Conservation (phyloP, 2,113 vertebrate species). For the Hemicordylus capensis region DNA sequence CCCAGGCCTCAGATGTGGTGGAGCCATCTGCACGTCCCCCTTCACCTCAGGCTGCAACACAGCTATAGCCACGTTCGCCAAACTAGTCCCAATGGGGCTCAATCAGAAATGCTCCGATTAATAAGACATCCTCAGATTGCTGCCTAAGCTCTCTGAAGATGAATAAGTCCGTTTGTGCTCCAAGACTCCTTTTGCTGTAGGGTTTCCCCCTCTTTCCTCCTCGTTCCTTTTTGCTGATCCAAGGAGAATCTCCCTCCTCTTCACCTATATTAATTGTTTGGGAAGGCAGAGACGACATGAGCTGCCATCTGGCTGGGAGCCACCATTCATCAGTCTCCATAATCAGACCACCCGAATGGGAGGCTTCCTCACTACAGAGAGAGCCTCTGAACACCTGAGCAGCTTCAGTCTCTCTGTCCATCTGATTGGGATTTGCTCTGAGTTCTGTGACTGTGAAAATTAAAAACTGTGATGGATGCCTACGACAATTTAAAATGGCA, state of each 20-base stretch:
- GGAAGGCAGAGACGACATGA: background rate
- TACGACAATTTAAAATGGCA: background rate
- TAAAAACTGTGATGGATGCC: background rate
- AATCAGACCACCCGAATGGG: background rate
- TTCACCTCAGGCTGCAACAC: background rate
- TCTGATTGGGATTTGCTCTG: background rate
- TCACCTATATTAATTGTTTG: slow-evolving; percentile 5
- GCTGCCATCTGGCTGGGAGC: background rate
- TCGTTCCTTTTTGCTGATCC: slow-evolving; percentile 19
- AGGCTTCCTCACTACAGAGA: background rate
- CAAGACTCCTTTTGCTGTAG: background rate
- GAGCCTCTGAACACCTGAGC: slow-evolving; percentile 10
- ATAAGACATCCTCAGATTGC: no score
- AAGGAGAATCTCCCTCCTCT: background rate
- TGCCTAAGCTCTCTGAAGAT: background rate
- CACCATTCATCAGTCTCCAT: background rate
- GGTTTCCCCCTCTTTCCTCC: background rate
- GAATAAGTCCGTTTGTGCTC: no score
- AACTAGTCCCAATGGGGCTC: background rate
- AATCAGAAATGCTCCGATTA: background rate
- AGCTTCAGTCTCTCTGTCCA: background rate
- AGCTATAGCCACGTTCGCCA: background rate
- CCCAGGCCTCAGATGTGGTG: background rate
- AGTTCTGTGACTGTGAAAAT: background rate
- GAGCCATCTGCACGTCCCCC: background rate